These are phyloP conservation scores for Chionoecetes opilio DNA, from an alignment of 1,140 invertebrate genomes.

Conservation along the genomic window DNA sequence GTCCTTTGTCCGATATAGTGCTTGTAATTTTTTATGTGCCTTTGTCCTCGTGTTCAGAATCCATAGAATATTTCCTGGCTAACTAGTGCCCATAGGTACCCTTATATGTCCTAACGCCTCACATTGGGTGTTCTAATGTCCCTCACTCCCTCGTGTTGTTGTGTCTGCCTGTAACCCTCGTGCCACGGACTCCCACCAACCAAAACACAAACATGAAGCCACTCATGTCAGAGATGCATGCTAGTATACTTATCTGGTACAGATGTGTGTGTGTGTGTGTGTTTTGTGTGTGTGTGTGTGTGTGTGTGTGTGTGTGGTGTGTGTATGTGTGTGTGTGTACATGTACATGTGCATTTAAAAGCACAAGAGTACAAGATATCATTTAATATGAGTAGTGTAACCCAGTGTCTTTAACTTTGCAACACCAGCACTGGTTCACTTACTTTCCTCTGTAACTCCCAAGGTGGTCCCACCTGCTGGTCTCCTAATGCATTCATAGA, in stretches of 20 bases:
- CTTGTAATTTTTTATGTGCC: not conserved
- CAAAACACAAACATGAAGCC: slow-evolving; percentile 19
- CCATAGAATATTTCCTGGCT: not conserved
- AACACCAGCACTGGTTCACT: slow-evolving; percentile 51
- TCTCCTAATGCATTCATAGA: not conserved
- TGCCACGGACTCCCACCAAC: not conserved
- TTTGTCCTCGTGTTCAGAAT: not conserved
- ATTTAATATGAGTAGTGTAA: not conserved
- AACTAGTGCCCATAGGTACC: not conserved
- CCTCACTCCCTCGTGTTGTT: not conserved
- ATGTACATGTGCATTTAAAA: not conserved
- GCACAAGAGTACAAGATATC: not conserved
- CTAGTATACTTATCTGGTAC: not conserved
- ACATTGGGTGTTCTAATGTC: not conserved
- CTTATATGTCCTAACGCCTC: not conserved
- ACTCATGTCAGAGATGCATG: slow-evolving; percentile 5
- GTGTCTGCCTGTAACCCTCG: not conserved
- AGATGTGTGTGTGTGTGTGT: slow-evolving; percentile 32
- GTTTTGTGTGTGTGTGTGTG: slow-evolving; percentile 46
- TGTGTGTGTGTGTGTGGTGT: slow-evolving; percentile 65
- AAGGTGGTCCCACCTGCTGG: slow-evolving; percentile 41
- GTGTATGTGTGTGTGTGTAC: slow-evolving; percentile 51
- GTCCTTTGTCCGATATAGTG: not conserved
- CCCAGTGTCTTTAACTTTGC: not conserved
- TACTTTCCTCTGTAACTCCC: slow-evolving; percentile 52